Evolutionary conservation across 2,888 invertebrate genomes (phyloP), one percentile per base, ranked within the genome.

Genomic region (Listrodromus nycthemerus): DNA sequence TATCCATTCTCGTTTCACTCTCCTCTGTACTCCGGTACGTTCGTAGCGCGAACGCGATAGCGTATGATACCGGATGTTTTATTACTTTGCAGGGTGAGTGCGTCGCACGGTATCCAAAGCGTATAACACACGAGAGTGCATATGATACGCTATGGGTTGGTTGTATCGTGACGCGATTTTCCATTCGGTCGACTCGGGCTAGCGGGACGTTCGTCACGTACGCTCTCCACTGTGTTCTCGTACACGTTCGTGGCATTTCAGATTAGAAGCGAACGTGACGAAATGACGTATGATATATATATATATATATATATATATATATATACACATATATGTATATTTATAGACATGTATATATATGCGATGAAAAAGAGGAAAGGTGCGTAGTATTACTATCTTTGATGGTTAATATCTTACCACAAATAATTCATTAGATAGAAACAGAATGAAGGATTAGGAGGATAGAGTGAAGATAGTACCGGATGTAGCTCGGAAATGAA

Each of bases 41-140:
- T 30, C 8, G 24, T 13, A 80, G 24, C 66, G 66, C 58, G 50
- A 75, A 65, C 74, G 79, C 67, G 80, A 83, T 83, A 79, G 55
- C 71, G 50, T 61, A 66, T 65, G 86, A 86, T 84, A 80, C 76
- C 80, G 84, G 82, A 80, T 87, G 86, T 84, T 87, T 86, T 87
- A 84, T 87, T 84, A 85, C 82, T 78, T 84, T 82, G 45, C 69
- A 70, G 58, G 30, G 70, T 48, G 66, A 79, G 69, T 78, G 69
- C 67, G 30, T 83, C 48, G 71, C 66, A 71, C 41, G 48, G 52
- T 83, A 78, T 66, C 71, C 63, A 45, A 52, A 65, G 21, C 58
- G 65, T 33, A 33, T 33, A 65, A 48, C 50, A 61, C 61, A 55
- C 21, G 52, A 24, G 45, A 55, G 10, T 69, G 19, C 41, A 41